Evolutionary conservation across 1,140 invertebrate genomes (phyloP), one percentile per base, ranked within the genome.

Genomic region (Drosophila bifasciata): DNA sequence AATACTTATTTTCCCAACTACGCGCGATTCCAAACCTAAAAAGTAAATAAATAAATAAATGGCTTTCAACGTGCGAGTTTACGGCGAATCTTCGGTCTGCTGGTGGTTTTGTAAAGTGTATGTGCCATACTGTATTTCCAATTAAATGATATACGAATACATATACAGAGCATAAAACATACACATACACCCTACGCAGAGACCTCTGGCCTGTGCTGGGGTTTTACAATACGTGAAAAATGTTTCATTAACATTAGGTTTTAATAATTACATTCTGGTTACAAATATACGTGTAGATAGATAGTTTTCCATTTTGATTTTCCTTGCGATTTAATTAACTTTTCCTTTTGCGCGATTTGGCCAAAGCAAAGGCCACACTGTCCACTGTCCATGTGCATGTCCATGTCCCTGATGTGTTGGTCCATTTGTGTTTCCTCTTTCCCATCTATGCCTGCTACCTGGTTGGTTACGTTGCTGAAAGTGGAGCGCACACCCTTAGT

Each of bases 261-360:
- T 70, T 85, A 76, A 85, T 74, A 73, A 74, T 74, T 74, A 74
- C 60, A 81, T 64, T 64, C 63, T 61, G 59, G 69, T 74, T 68
- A 36, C 1, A 67, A 68, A 67, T 76, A 71, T 55, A 71, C 56
- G 46, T 28, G 53, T 49, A 62, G 32, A 23, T 85, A 64, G 71
- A 85, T 60, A 68, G 59, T 60, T 60, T 36, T 67, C 50, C 16
- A 25, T 46, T 61, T 73, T 55, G 44, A 73, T 59, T 77, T 48
- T 41, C 9, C 23, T 45, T 45, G 46, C 53, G 21, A 6, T 71
- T 48, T 59, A 16, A 45, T 40, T 41, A 57, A 19, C 19, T 63
- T 58, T 55, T 39, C 41, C 8, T 60, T 60, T 57, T 71, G 60
- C 60, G 64, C 73, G 64, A 48, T 81, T 81, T 75, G 78, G 66